A percentile compares a stretch with the other conserved stretches of the same genome.
phyloP scores from a whole-genome alignment of 2,888 invertebrate genomes.

The Dicyrtomina minuta region DNA sequence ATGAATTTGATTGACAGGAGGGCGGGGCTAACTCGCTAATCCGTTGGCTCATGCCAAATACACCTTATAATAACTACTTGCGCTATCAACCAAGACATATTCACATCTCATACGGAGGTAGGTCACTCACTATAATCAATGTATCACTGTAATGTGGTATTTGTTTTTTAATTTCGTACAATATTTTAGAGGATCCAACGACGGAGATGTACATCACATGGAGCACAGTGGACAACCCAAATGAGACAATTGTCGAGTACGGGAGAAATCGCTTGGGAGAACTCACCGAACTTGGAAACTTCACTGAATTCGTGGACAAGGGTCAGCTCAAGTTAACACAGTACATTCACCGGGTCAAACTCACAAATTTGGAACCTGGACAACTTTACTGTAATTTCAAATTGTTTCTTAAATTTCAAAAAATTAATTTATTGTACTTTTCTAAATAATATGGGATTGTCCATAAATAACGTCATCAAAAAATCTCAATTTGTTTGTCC shows the following conservation, averaged over 20 bases:
- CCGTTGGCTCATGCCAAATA: too few relatives aligned
- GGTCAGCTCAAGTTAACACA: constrained; percentile 42
- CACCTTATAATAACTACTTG: too few relatives aligned
- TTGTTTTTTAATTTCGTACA: too few relatives aligned
- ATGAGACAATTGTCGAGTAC: constrained; percentile 43
- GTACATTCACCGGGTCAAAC: constrained; percentile 48
- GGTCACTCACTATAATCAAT: too few relatives aligned
- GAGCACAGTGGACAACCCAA: constrained; percentile 46
- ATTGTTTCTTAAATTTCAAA: too few relatives aligned
- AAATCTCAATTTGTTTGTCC: too few relatives aligned
- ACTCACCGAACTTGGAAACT: constrained; percentile 23
- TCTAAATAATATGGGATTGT: too few relatives aligned
- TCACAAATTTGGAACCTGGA: constrained; percentile 42
- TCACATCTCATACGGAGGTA: constrained; percentile 50
- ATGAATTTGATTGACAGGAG: too few relatives aligned
- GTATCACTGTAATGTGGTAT: too few relatives aligned
- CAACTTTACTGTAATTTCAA: constrained; percentile 40
- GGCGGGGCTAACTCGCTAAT: too few relatives aligned
- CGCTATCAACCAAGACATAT: constrained; percentile 49
- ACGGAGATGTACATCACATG: constrained; percentile 50
- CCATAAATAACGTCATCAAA: too few relatives aligned
- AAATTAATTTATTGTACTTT: too few relatives aligned
- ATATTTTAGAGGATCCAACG: constrained; percentile 32
- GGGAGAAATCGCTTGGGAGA: constrained; percentile 34
- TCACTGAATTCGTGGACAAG: constrained; percentile 39